Evolutionary conservation across 2,113 vertebrate genomes (phyloP).

Genomic region (Ornithorhynchus anatinus): DNA sequence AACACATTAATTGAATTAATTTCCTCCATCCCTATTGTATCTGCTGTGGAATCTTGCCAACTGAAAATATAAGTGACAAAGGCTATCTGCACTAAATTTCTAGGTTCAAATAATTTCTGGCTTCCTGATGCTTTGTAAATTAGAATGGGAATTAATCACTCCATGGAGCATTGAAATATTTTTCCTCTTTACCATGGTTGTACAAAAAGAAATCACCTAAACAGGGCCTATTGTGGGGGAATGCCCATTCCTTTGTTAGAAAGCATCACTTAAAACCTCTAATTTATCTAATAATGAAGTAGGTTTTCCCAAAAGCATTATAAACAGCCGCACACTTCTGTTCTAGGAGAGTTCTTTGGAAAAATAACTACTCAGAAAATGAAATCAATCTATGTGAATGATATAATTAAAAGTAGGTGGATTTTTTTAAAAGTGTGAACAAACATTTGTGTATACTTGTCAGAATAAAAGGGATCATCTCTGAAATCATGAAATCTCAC

Average conservation of each 20-base stretch:
- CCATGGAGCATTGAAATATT: too few species aligned
- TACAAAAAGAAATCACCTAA: too few species aligned
- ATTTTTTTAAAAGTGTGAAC: neutral
- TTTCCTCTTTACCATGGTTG: too few species aligned
- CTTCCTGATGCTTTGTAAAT: neutral
- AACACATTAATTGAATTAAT: constrained; percentile 3
- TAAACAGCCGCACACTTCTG: neutral
- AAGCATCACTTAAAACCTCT: too few species aligned
- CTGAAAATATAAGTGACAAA: neutral
- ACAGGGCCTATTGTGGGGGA: too few species aligned
- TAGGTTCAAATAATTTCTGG: neutral
- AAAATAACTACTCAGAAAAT: too few species aligned
- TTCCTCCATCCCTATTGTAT: neutral
- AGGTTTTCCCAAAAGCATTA: neutral
- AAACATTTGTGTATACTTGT: too few species aligned
- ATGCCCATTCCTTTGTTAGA: too few species aligned
- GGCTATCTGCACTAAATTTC: neutral
- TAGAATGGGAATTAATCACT: neutral
- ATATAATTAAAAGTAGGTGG: neutral
- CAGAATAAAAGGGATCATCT: neutral
- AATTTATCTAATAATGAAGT: neutral
- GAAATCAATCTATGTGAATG: too few species aligned
- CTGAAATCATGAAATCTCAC: neutral
- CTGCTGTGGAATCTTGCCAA: constrained; percentile 5
- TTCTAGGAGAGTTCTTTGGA: too few species aligned